Conservation (phyloP, 2,888 invertebrate genomes). For the Auanema sp. region DNA sequence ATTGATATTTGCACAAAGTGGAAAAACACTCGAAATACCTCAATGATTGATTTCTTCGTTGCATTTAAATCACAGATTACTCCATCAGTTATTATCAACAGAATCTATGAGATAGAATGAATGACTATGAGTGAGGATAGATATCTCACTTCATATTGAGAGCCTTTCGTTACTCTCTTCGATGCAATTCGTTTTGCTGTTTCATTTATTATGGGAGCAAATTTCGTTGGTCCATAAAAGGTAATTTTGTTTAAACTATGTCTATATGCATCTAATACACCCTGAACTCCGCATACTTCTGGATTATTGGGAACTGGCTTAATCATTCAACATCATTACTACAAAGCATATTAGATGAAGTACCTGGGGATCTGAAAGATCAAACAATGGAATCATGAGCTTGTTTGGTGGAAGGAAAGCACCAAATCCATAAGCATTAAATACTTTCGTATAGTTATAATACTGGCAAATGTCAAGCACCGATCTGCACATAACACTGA, state of each 20-base stretch:
- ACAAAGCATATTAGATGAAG: background rate
- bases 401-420: slow-evolving; percentile 69
- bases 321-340: background rate
- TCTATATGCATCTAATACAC: slow-evolving; percentile 69
- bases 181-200: slow-evolving; percentile 61
- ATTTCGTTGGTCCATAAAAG: slow-evolving; percentile 72
- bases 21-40: slow-evolving; percentile 32
- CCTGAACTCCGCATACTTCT: slow-evolving; percentile 68
- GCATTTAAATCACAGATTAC: slow-evolving; percentile 72
- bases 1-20: background rate
- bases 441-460: slow-evolving; percentile 66
- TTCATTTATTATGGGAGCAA: slow-evolving; percentile 71
- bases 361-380: slow-evolving; percentile 50
- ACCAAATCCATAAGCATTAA: slow-evolving; percentile 70
- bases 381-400: slow-evolving; percentile 69
- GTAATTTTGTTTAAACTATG: slow-evolving; percentile 23
- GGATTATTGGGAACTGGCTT: slow-evolving; percentile 63
- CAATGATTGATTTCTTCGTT: slow-evolving; percentile 67
- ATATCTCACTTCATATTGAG: background rate
- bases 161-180: background rate
- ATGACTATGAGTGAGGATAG: no score
- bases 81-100: slow-evolving; percentile 73
- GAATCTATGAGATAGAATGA: slow-evolving; percentile 66
- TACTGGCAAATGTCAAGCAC: slow-evolving; percentile 55
- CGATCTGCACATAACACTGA: slow-evolving; percentile 21